Evolutionary conservation across 2,888 invertebrate genomes (phyloP).

Genomic region (Pyrocoelia pectoralis): DNA sequence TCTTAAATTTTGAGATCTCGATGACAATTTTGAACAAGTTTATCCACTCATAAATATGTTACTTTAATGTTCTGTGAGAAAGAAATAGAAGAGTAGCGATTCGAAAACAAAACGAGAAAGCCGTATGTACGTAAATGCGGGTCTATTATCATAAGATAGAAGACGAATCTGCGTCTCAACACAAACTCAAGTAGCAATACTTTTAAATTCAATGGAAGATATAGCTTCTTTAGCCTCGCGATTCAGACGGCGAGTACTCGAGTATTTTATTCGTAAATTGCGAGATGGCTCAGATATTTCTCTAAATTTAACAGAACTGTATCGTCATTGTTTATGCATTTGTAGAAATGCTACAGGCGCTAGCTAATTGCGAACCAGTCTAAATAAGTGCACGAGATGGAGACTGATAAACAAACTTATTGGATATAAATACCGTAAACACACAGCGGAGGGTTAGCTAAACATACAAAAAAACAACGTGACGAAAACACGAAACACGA

Average conservation of each 20-base stretch:
- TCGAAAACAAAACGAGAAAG: neutral
- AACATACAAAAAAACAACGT: slow-evolving; percentile 6
- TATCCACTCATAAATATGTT: no score
- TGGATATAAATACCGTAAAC: slow-evolving; percentile 14
- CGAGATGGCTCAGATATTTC: slow-evolving; percentile 19
- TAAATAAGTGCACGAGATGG: slow-evolving; percentile 18
- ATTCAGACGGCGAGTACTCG: slow-evolving; percentile 16
- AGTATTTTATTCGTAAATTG: slow-evolving; percentile 19
- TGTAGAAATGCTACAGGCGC: slow-evolving; percentile 10
- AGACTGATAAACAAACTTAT: slow-evolving; percentile 19
- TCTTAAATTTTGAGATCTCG: no score
- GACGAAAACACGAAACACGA: neutral
- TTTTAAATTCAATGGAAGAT: slow-evolving; percentile 20
- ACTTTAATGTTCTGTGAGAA: slow-evolving; percentile 58
- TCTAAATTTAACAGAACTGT: slow-evolving; percentile 23
- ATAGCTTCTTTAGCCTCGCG: slow-evolving; percentile 16
- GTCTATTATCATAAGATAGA: slow-evolving; percentile 15
- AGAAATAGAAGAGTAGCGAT: neutral
- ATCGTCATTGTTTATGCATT: slow-evolving; percentile 20
- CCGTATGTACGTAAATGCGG: neutral
- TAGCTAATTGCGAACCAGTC: slow-evolving; percentile 20
- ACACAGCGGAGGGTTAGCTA: neutral
- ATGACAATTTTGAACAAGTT: no score
- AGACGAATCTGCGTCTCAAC: slow-evolving; percentile 13
- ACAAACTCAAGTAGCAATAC: slow-evolving; percentile 18